Percentiles rank a stretch among this genome's conserved stretches.
phyloP scores from a whole-genome alignment of 2,888 invertebrate genomes.

The Diogma glabrata region DNA sequence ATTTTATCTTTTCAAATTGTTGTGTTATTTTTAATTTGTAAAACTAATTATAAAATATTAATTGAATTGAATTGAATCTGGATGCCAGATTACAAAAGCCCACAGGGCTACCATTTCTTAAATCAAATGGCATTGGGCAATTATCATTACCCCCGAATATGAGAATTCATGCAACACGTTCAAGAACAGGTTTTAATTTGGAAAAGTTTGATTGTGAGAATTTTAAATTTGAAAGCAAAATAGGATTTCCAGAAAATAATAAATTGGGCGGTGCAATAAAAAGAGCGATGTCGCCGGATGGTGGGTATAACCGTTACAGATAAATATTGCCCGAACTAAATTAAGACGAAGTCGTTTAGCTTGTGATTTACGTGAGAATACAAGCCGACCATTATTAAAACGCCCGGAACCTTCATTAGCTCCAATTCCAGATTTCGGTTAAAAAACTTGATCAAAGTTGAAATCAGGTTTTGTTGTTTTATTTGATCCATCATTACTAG shows the following conservation, averaged over 20 bases:
- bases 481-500: constrained; percentile 31
- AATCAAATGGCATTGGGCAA: neutral
- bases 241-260: too few relatives aligned
- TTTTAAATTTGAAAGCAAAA: too few relatives aligned
- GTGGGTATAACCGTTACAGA: constrained; percentile 6
- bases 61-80: too few relatives aligned
- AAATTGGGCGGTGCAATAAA: too few relatives aligned
- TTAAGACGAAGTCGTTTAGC: constrained; percentile 22
- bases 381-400: constrained; percentile 22
- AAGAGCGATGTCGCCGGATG: constrained; percentile 26
- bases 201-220: too few relatives aligned
- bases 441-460: constrained; percentile 74
- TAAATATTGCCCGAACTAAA: constrained; percentile 19
- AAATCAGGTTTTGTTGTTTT: constrained; percentile 49
- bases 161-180: too few relatives aligned
- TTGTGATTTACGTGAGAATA: constrained; percentile 24
- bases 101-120: constrained; percentile 18
- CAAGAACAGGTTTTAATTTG: too few relatives aligned
- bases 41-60: too few relatives aligned
- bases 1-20: too few relatives aligned
- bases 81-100: constrained; percentile 41
- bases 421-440: constrained; percentile 43
- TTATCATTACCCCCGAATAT: neutral
- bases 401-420: constrained; percentile 28
- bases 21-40: too few relatives aligned